Evolutionary conservation across 35 echinoderm and acorn worm species (phyloP).

Genomic region (Nesometra sesokonis): DNA sequence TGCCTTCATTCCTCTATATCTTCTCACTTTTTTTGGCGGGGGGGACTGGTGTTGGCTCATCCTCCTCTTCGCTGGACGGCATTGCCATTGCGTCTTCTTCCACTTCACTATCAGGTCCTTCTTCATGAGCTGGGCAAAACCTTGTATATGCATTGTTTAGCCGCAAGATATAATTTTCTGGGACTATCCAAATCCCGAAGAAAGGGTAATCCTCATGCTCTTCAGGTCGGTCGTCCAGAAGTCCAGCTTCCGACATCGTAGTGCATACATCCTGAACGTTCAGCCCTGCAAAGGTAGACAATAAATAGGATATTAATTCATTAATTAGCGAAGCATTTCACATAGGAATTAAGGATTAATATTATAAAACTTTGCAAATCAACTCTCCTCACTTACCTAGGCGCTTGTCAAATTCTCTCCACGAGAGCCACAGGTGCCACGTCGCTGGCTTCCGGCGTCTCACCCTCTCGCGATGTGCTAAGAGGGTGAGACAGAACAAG

Average conservation of each 20-base stretch:
- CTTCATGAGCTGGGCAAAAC: neutral
- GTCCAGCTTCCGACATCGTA: neutral
- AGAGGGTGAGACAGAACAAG: neutral
- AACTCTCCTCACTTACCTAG: slow-evolving; percentile 5
- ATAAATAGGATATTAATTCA: neutral
- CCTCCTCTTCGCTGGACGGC: neutral
- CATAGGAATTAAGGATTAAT: neutral
- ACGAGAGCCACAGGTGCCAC: neutral
- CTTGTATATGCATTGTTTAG: neutral
- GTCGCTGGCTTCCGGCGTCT: slow-evolving; percentile 1
- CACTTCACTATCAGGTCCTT: neutral
- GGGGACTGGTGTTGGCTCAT: neutral
- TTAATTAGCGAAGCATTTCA: neutral
- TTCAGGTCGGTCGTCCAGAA: neutral
- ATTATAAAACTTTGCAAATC: neutral
- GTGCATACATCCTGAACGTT: neutral
- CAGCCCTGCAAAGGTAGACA: neutral
- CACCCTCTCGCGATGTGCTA: neutral
- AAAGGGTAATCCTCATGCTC: slow-evolving; percentile 1
- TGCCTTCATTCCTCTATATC: neutral
- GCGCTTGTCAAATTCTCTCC: neutral
- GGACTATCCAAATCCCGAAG: slow-evolving; percentile 5
- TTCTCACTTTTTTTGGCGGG: neutral
- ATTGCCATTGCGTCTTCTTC: neutral
- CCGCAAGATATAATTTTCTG: neutral